Conservation (phyloP, 2,113 vertebrate species). For the Actenoides lindsayi region DNA sequence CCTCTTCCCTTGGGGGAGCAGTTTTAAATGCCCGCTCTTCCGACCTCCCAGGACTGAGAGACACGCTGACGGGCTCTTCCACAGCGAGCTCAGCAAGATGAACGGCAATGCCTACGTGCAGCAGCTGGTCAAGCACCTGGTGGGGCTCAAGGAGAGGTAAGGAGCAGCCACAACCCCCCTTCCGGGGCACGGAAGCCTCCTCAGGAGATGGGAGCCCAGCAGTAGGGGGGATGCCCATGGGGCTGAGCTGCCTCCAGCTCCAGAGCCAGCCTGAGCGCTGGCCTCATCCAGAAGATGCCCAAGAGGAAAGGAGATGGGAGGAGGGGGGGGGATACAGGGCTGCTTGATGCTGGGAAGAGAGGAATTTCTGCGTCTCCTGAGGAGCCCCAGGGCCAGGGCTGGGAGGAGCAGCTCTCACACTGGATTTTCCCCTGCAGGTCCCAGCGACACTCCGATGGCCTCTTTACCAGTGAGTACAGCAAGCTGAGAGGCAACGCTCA, state of each 20-base stretch:
- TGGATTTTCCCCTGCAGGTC: neutral
- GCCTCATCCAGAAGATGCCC: neutral
- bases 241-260: neutral
- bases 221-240: neutral
- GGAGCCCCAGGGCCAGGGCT: fast-evolving
- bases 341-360: neutral
- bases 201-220: fast-evolving
- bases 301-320: neutral
- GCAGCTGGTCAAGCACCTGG: slow-evolving; percentile 62
- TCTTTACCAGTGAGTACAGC: slow-evolving; percentile 76
- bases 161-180: neutral
- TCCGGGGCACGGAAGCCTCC: neutral
- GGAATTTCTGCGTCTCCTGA: neutral
- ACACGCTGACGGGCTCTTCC: slow-evolving; percentile 75
- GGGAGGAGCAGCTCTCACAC: fast-evolving
- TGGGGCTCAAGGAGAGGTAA: slow-evolving; percentile 65
- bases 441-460: slow-evolving; percentile 74
- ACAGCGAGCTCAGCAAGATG: slow-evolving; percentile 76
- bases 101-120: slow-evolving; percentile 59
- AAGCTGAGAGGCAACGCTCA: slow-evolving; percentile 69
- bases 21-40: neutral
- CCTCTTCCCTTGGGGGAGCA: neutral
- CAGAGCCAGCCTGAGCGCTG: neutral
- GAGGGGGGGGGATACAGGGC: neutral
- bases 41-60: slow-evolving; percentile 16